Percentiles rank a stretch among this genome's conserved stretches.
These are phyloP conservation scores for Psylliodes chrysocephalus DNA, from an alignment of 2,888 invertebrate species.

Conservation along the genomic window DNA sequence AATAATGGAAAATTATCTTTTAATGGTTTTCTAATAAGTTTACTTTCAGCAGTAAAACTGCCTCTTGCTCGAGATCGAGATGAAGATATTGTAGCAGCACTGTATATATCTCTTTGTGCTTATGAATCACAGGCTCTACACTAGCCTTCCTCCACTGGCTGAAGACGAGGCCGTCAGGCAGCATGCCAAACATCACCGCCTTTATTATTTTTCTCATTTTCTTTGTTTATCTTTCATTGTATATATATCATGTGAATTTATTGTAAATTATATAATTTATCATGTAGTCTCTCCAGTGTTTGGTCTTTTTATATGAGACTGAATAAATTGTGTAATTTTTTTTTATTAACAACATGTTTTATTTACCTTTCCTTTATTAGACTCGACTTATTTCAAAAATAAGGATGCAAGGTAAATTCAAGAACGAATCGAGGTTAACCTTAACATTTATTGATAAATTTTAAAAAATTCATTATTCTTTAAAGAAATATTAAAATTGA, in stretches of 20 bases:
- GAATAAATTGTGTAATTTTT: constrained; percentile 61
- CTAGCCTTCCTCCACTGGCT: constrained; percentile 33
- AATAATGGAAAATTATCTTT: constrained; percentile 1
- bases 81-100: constrained; percentile 24
- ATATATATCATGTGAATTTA: constrained; percentile 58
- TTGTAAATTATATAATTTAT: constrained; percentile 61
- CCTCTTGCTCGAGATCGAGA: constrained; percentile 22
- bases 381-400: not conserved
- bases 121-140: constrained; percentile 21
- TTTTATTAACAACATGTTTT: not conserved
- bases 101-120: constrained; percentile 34
- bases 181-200: constrained; percentile 44
- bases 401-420: not conserved
- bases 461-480: no score
- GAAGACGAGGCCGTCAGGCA: constrained; percentile 45
- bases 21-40: constrained; percentile 19
- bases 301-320: constrained; percentile 61
- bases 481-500: no score
- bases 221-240: constrained; percentile 53
- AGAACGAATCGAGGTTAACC: not conserved
- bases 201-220: constrained; percentile 49
- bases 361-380: not conserved
- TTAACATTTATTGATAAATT: not conserved
- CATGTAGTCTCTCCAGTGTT: constrained; percentile 55
- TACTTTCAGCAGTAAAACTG: constrained; percentile 16